A percentile compares a stretch with the other conserved stretches of the same genome.
Evolutionary conservation across 2,113 vertebrate genomes (phyloP).

Genomic region (Laticauda laticaudata): DNA sequence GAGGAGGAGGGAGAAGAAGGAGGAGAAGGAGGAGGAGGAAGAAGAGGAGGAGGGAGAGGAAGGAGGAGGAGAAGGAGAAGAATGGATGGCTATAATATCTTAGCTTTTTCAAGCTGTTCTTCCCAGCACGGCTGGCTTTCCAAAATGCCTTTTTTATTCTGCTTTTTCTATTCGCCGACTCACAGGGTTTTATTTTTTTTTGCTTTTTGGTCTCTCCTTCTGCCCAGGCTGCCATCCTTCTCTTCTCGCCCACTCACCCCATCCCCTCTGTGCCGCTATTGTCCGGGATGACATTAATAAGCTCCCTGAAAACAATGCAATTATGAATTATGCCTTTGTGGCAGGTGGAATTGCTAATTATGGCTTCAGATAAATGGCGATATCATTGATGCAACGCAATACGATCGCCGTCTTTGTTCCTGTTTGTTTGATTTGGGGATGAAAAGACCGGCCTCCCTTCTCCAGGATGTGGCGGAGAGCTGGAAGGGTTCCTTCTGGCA

Average conservation of each 20-base stretch:
- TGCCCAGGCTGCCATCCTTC: background rate
- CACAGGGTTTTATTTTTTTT: background rate
- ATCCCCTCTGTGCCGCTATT: conserved; percentile 4
- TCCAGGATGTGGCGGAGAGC: conserved; percentile 34
- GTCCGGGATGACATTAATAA: conserved; percentile 51
- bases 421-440: conserved; percentile 65
- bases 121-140: background rate
- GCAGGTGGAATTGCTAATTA: conserved; percentile 65
- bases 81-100: background rate
- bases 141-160: background rate
- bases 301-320: conserved; percentile 42
- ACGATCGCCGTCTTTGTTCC: conserved; percentile 61
- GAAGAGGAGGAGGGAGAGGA: too few species aligned
- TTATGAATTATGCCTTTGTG: conserved; percentile 53
- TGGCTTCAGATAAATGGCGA: conserved; percentile 58
- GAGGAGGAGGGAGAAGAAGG: too few species aligned
- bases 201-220: background rate
- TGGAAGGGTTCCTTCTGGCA: conserved; percentile 57
- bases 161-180: background rate
- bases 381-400: conserved; percentile 64
- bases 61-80: too few species aligned
- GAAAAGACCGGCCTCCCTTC: conserved; percentile 51
- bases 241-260: background rate
- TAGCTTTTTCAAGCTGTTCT: background rate
- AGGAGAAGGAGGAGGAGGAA: too few species aligned